Base-by-base conservation (phyloP, 2,113 vertebrate genomes). In the Salvelinus fontinalis region DNA sequence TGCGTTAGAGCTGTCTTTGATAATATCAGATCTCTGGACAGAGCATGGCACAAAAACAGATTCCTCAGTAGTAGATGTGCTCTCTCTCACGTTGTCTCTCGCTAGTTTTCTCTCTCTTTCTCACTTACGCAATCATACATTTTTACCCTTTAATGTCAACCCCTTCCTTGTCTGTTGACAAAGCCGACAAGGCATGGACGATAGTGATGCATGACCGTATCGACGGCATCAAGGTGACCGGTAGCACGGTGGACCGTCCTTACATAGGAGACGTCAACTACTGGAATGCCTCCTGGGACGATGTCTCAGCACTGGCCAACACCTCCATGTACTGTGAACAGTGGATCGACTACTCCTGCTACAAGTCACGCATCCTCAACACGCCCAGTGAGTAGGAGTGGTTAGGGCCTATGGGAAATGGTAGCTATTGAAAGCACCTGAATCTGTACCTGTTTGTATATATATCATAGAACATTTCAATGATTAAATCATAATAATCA, bases 331-430 rank as follows among this genome's bases (percentile, higher is more conserved):
- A 98, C 85, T 99, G 98, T 3, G 97, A 99, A 82, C 98, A 99
- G 90, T 96, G 94, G 92, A 96, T 99, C 0, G 96, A 98, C 84
- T 94, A 97, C 82, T 94, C 95, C 13, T 99, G 98, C 91, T 98
- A 98, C 90, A 97, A 94, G 85, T 98, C 97, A 22, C 93, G 98
- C 77, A 95, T 99, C 75, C 96, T 99, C 85, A 98, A 99, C 93
- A 96, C 95, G 0, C 96, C 95, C 71, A 90, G 98, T 99, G 81
- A 95, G 95, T 82, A 0, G 48, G 5, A 77, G 71, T 51, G 62
- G 59, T 3, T 24, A 3, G 2, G 66, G 22, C 4, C 51, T 20
- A 48, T 51, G 8, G 13, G 62, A 11, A 81, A 48, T 1, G 26
- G 22, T 24, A 29, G 2, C 34, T 67, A 65, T 22, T 24, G 18